Conservation (phyloP, 2,888 invertebrate species). For the Theristus sp. region DNA sequence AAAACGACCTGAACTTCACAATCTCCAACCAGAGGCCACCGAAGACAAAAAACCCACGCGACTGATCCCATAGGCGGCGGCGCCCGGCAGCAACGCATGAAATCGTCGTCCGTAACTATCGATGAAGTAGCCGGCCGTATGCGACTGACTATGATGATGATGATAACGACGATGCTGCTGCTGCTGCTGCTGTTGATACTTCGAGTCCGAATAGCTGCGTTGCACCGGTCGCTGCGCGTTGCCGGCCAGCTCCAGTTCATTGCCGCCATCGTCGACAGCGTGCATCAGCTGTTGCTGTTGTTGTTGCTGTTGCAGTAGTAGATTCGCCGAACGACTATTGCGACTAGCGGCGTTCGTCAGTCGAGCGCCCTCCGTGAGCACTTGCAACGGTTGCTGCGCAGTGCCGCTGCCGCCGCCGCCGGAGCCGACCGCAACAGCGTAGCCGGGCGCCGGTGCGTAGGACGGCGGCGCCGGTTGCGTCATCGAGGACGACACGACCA, state of each 20-base stretch:
- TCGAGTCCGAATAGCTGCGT: slow-evolving; percentile 6
- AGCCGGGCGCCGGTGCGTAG: neutral
- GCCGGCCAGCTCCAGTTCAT: too few species aligned
- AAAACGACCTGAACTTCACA: too few species aligned
- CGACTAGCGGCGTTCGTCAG: too few species aligned
- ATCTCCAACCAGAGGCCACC: too few species aligned
- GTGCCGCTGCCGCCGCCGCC: neutral
- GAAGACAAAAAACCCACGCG: neutral
- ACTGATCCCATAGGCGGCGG: neutral
- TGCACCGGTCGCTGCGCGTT: neutral
- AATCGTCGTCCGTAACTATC: neutral
- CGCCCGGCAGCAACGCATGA: neutral
- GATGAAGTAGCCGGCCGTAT: neutral
- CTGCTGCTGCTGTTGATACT: slow-evolving; percentile 1
- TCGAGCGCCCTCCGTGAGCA: neutral
- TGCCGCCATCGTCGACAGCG: neutral
- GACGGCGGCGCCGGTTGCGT: neutral
- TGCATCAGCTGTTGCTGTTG: neutral
- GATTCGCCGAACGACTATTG: too few species aligned
- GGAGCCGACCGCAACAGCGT: neutral
- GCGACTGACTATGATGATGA: neutral
- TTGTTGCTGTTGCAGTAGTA: too few species aligned
- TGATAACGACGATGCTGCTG: neutral
- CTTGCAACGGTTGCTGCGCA: neutral
- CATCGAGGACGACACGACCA: neutral